Evolutionary conservation across 2,113 vertebrate species (phyloP).

Genomic region (Burhinus oedicnemus): DNA sequence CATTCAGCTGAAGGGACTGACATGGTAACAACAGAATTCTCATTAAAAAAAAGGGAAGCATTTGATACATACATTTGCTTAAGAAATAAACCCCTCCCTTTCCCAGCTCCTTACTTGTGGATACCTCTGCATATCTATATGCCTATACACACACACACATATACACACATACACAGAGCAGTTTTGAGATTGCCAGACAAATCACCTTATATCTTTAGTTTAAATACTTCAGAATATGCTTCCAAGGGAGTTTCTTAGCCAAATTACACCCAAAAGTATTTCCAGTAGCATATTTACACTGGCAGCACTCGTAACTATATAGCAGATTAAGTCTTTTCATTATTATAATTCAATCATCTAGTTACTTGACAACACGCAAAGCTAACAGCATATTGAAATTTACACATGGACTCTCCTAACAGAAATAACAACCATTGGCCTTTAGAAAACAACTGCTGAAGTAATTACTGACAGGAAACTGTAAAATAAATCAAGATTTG

Average conservation of each 20-base stretch:
- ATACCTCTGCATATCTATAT: not conserved
- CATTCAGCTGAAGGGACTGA: not conserved
- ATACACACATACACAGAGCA: not conserved
- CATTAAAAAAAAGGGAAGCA: not conserved
- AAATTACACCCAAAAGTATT: not conserved
- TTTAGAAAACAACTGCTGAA: not conserved
- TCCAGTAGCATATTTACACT: not conserved
- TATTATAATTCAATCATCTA: not conserved
- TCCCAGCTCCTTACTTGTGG: not conserved
- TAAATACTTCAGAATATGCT: not conserved
- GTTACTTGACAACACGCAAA: not conserved
- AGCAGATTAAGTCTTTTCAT: not conserved
- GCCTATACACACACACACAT: too few relatives aligned
- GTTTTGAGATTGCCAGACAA: not conserved
- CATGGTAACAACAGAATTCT: accelerated
- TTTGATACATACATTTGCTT: not conserved
- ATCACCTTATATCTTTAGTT: not conserved
- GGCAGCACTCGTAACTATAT: too few relatives aligned
- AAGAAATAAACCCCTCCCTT: not conserved
- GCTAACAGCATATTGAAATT: not conserved
- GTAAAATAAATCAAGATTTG: not conserved
- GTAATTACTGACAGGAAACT: not conserved
- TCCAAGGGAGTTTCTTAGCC: not conserved
- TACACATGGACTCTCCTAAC: accelerated
- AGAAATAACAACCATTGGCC: accelerated